phyloP scores from a whole-genome alignment of 2,797 vertebrate genomes.

The Helostoma temminkii region DNA sequence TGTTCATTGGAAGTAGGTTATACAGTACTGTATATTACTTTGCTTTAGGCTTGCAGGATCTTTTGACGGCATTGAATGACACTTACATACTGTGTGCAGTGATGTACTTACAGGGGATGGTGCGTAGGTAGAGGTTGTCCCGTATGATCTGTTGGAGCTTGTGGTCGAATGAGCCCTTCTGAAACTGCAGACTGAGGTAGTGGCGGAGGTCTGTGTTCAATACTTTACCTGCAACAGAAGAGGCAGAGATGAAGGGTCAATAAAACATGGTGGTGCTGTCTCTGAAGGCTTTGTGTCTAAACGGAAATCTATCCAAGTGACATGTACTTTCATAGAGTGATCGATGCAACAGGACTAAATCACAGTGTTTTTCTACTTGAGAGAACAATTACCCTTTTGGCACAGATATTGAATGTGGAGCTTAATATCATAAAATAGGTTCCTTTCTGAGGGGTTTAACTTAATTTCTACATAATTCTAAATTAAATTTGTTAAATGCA shows the following conservation, averaged over 20 bases:
- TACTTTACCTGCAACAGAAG: conserved; percentile 91
- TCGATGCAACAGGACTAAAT: conserved; percentile 30
- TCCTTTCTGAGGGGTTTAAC: not conserved
- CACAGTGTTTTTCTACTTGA: not conserved
- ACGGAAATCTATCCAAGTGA: conserved; percentile 48
- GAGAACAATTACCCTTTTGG: not conserved
- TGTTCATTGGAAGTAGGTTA: conserved; percentile 34
- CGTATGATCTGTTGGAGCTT: conserved; percentile 99
- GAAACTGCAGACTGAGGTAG: conserved; percentile 99
- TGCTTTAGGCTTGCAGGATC: conserved; percentile 5
- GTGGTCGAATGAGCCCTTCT: conserved; percentile 98
- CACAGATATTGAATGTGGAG: too few relatives aligned
- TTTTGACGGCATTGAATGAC: not conserved
- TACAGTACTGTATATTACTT: not conserved
- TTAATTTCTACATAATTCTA: not conserved
- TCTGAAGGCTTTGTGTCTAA: conserved; percentile 21
- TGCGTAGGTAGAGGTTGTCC: conserved; percentile 98
- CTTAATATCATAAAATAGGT: too few relatives aligned
- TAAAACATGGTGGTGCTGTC: conserved; percentile 18
- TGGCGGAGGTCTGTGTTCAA: conserved; percentile 98
- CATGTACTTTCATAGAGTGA: conserved; percentile 23
- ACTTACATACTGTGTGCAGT: not conserved
- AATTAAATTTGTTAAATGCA: not conserved
- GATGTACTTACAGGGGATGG: conserved; percentile 95
- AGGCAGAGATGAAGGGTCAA: conserved; percentile 55